Evolutionary conservation across 2,888 invertebrate genomes (phyloP).

Genomic region (Ypsolopha scabrella): DNA sequence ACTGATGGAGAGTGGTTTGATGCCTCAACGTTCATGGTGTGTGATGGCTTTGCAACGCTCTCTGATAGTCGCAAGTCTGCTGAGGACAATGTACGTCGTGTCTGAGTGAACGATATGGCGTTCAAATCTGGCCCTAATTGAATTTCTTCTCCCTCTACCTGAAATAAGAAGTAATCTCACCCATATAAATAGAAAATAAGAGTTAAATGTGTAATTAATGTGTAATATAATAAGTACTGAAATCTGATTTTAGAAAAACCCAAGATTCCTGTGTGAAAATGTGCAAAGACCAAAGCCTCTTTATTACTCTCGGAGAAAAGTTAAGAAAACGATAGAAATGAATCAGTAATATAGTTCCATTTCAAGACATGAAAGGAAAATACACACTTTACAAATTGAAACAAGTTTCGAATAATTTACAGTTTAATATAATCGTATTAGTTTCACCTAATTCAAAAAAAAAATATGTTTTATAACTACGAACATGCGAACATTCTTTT

Average conservation of each 20-base stretch:
- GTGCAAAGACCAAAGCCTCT: constrained; percentile 65
- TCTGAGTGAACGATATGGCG: constrained; percentile 61
- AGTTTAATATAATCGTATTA: not conserved
- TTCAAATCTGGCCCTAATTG: constrained; percentile 65
- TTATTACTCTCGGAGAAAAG: constrained; percentile 51
- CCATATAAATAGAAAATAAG: constrained; percentile 53
- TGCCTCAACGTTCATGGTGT: constrained; percentile 67
- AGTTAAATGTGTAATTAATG: constrained; percentile 14
- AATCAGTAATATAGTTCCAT: not conserved
- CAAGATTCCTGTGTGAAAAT: constrained; percentile 16
- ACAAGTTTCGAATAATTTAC: not conserved
- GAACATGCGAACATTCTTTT: too few relatives aligned
- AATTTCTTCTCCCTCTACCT: constrained; percentile 68
- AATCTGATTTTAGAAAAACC: not conserved
- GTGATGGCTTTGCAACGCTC: constrained; percentile 56
- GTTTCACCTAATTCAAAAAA: not conserved
- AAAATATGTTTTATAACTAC: too few relatives aligned
- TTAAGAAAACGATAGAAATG: constrained; percentile 3
- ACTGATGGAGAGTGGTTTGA: constrained; percentile 68
- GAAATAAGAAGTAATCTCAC: constrained; percentile 69
- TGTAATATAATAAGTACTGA: constrained; percentile 8
- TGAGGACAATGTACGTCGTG: constrained; percentile 58
- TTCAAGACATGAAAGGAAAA: not conserved
- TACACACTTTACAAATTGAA: constrained; percentile 2
- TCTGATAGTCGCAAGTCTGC: constrained; percentile 62